Evolutionary conservation across 2,797 vertebrate genomes (phyloP), one percentile per base, ranked within the genome.

Genomic region (Syndactyla subalaris): DNA sequence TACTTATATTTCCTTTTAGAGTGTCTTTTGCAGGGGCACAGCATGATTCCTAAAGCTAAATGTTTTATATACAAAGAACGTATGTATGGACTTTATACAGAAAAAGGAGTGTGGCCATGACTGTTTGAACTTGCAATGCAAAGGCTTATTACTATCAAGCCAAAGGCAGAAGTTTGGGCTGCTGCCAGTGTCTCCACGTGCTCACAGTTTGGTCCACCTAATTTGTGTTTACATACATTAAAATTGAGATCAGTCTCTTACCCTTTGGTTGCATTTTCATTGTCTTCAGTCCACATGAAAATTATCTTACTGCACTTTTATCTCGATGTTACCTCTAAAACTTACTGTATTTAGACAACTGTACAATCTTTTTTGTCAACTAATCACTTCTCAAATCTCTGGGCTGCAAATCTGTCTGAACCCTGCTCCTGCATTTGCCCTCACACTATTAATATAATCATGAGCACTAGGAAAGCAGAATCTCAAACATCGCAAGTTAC

Each of bases 391-490:
- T 89, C 49, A 75, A 78, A 80, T 61, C 29, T n/a, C 43, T 27
- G 41, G 34, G 45, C 67, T 81, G 36, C 83, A 93, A 94, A 73
- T 34, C 67, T 92, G 79, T 55, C 70, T 84, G 84, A 95, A 52
- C 49, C 7, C 49, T 73, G 27, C 61, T 81, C 77, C 74, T 0
- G 3, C 46, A 43, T 54, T 77, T 92, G 71, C 45, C 36, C 71
- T 77, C 59, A 78, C 49, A 58, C 89, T 94, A 92, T 92, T 94
- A 96, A 94, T 88, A 85, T 76, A 94, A 85, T 68, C 85, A 74
- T 36, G 63, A 93, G 67, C 45, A 52, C 61, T 59, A 70, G 49
- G 88, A 89, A 94, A 72, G 78, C 88, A 90, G 75, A 87, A 77
- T 85, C 61, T 93, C 84, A 82, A 39, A 75, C 88, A 90, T 8